These are phyloP conservation scores for Scaptomyza parva DNA, from an alignment of 2,888 invertebrate genomes.

Conservation along the genomic window DNA sequence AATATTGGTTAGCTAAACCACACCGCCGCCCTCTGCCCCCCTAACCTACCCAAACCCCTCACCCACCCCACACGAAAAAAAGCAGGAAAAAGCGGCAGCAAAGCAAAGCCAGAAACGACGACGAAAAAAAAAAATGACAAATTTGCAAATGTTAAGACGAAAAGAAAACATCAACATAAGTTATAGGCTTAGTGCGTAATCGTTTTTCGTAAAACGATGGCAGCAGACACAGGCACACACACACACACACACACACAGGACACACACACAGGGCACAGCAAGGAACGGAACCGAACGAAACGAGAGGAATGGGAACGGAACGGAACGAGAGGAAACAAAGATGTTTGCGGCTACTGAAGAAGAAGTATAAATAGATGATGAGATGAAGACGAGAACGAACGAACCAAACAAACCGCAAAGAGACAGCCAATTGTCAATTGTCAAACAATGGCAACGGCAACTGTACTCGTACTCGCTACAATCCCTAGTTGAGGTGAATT, in stretches of 20 bases:
- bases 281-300: background rate
- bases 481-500: background rate
- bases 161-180: conserved; percentile 82
- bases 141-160: conserved; percentile 82
- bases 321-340: background rate
- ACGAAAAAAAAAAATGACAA: conserved; percentile 71
- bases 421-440: background rate
- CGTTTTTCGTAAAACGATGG: conserved; percentile 74
- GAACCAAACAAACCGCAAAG: background rate
- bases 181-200: conserved; percentile 81
- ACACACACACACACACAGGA: conserved; percentile 7
- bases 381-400: too few species aligned
- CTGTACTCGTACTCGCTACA: conserved; percentile 13
- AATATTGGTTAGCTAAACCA: conserved; percentile 64
- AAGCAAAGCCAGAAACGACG: conserved; percentile 15
- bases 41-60: background rate
- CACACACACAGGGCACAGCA: background rate
- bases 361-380: background rate
- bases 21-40: background rate
- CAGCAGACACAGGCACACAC: too few species aligned
- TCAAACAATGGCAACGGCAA: background rate
- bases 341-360: conserved; percentile 28
- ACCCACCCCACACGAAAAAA: background rate
- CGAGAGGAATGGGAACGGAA: too few species aligned
- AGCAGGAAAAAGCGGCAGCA: background rate